Percentiles rank a stretch among this genome's conserved stretches.
Conservation (phyloP, 2,888 invertebrate species). For the Callosobruchus maculatus region DNA sequence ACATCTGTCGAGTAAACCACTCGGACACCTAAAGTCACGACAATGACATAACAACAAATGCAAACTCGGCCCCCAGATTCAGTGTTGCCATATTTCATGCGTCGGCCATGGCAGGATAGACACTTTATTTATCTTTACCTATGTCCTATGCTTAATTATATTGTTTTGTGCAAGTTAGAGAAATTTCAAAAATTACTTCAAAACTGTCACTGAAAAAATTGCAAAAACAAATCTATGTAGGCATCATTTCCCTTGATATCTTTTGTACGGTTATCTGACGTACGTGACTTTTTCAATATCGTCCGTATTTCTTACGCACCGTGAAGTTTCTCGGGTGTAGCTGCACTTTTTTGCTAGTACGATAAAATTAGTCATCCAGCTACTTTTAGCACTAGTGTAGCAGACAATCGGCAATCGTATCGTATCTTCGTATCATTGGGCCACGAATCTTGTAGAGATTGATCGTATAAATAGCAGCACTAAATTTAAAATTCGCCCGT, state of each 20-base stretch:
- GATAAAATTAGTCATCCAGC: not conserved
- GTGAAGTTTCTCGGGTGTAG: not conserved
- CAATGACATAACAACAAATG: no score
- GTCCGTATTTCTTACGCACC: not conserved
- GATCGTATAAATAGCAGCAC: not conserved
- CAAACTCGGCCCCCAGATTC: no score
- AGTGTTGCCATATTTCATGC: no score
- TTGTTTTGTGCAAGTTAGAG: no score
- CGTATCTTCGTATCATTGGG: not conserved
- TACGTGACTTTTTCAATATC: not conserved
- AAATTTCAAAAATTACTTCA: constrained; percentile 1
- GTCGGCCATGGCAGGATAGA: no score
- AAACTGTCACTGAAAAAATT: not conserved
- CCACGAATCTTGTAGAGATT: not conserved
- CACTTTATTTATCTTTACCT: no score
- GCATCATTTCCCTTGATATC: not conserved
- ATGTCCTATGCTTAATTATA: no score
- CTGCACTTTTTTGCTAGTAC: not conserved
- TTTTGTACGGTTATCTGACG: no score
- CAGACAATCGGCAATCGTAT: not conserved
- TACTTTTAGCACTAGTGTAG: no score
- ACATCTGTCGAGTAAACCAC: no score
- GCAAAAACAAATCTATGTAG: no score
- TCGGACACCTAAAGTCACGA: no score
- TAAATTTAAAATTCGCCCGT: not conserved